phyloP scores from a whole-genome alignment of 2,888 invertebrate species.

The Tiliacea aurago region DNA sequence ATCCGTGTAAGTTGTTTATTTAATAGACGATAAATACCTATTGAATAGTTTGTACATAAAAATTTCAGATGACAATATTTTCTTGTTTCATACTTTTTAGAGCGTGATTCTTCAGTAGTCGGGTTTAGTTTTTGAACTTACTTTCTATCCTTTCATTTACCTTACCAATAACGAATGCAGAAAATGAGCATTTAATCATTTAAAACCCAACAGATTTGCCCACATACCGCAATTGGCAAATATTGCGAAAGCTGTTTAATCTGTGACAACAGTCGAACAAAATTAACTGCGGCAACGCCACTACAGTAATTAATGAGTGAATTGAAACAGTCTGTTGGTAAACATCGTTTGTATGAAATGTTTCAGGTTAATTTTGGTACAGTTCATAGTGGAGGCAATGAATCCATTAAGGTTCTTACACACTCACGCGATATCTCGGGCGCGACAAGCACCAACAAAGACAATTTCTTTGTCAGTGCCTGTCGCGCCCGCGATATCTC shows the following conservation, averaged over 20 bases:
- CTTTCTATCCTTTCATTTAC: too few relatives aligned
- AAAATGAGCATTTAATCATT: conserved; percentile 18
- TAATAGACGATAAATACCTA: too few relatives aligned
- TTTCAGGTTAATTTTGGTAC: conserved; percentile 30
- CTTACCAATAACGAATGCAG: neutral
- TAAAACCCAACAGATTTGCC: conserved; percentile 26
- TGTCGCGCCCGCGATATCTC: too few relatives aligned
- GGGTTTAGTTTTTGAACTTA: too few relatives aligned
- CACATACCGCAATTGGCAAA: conserved; percentile 40
- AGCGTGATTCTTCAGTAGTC: too few relatives aligned
- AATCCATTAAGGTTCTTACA: neutral
- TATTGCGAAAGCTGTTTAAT: conserved; percentile 49
- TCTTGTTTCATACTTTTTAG: too few relatives aligned
- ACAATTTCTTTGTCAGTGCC: too few relatives aligned
- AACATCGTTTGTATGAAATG: conserved; percentile 23
- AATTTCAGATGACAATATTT: too few relatives aligned
- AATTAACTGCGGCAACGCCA: conserved; percentile 54
- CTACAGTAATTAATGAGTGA: conserved; percentile 52
- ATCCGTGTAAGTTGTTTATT: too few relatives aligned
- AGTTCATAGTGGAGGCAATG: neutral
- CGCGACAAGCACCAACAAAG: too few relatives aligned
- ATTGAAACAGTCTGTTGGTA: conserved; percentile 41
- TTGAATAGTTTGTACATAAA: too few relatives aligned
- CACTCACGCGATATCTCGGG: too few relatives aligned
- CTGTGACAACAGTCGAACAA: conserved; percentile 56